Conservation (phyloP, 23 tunicate genomes). For the Corella eumyota region DNA sequence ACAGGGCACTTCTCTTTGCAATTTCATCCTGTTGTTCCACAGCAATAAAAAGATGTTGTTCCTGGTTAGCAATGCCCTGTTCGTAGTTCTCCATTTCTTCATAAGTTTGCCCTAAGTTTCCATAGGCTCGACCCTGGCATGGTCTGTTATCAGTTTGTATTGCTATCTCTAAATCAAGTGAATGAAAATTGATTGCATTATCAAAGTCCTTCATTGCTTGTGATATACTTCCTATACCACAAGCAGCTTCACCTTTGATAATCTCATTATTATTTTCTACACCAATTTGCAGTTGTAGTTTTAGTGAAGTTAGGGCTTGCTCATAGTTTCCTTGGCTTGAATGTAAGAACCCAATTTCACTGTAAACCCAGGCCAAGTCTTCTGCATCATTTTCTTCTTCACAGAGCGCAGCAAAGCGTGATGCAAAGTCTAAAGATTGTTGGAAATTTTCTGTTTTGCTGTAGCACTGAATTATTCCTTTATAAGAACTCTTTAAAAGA, state of each 20-base stretch:
- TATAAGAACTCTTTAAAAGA: constrained; percentile 21
- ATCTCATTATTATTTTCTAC: constrained; percentile 19
- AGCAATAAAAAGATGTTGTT: constrained; percentile 77
- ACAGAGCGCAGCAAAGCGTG: constrained; percentile 18
- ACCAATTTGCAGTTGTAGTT: constrained; percentile 45
- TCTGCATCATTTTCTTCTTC: constrained; percentile 1
- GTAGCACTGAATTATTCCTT: constrained; percentile 17
- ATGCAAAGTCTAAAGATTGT: constrained; percentile 14
- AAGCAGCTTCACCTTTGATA: constrained; percentile 60
- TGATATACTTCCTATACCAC: constrained; percentile 60
- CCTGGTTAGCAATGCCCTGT: constrained; percentile 38
- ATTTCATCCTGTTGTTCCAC: constrained; percentile 44
- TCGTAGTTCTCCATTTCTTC: constrained; percentile 31
- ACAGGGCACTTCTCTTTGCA: constrained; percentile 54
- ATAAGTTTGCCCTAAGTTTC: constrained; percentile 49
- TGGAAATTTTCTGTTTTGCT: constrained; percentile 9
- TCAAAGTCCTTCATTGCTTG: constrained; percentile 32
- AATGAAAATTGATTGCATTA: constrained; percentile 54
- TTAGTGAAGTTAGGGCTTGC: constrained; percentile 30
- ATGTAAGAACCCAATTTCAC: constrained; percentile 46
- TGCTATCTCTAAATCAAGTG: constrained; percentile 70
- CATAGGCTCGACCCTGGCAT: constrained; percentile 83
- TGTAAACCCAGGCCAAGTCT: constrained; percentile 31
- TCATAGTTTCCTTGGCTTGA: constrained; percentile 14
- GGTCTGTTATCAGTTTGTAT: constrained; percentile 42